Conservation (phyloP, 2,797 vertebrate species). For the Melanotaenia parkinsoni region DNA sequence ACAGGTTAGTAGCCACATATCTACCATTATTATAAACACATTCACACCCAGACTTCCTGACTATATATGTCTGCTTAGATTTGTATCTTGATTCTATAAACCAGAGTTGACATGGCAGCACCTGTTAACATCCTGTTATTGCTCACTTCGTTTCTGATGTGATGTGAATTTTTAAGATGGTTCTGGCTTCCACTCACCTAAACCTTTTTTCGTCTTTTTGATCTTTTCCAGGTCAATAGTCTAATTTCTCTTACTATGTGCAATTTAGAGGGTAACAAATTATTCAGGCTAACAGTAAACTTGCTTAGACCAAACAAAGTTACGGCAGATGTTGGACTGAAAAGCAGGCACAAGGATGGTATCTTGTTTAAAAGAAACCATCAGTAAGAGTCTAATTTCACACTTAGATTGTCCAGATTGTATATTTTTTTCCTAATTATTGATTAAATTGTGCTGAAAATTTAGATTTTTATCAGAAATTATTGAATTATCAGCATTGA, state of each 20-base stretch:
- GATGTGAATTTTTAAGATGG: not conserved
- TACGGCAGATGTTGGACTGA: not conserved
- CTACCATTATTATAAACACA: constrained; percentile 23
- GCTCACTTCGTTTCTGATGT: not conserved
- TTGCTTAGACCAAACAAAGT: not conserved
- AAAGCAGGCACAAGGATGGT: not conserved
- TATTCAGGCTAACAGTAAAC: not conserved
- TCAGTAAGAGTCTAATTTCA: not conserved
- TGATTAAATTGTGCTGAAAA: not conserved
- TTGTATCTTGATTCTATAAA: constrained; percentile 20
- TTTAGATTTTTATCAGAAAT: not conserved
- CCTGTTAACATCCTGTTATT: constrained; percentile 55
- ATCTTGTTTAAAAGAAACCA: not conserved
- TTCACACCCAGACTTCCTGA: constrained; percentile 41
- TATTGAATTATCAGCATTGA: not conserved
- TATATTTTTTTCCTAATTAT: not conserved
- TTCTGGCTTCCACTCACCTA: constrained; percentile 4
- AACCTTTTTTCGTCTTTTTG: not conserved
- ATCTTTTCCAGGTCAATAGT: not conserved
- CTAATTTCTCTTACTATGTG: not conserved
- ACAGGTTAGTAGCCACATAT: constrained; percentile 70
- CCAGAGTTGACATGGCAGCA: constrained; percentile 14
- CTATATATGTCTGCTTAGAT: constrained; percentile 11
- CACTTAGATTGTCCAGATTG: not conserved
- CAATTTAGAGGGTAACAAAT: not conserved